Evolutionary conservation across 1,140 invertebrate species (phyloP), one percentile per base, ranked within the genome.

Genomic region (Hyles vespertilio): DNA sequence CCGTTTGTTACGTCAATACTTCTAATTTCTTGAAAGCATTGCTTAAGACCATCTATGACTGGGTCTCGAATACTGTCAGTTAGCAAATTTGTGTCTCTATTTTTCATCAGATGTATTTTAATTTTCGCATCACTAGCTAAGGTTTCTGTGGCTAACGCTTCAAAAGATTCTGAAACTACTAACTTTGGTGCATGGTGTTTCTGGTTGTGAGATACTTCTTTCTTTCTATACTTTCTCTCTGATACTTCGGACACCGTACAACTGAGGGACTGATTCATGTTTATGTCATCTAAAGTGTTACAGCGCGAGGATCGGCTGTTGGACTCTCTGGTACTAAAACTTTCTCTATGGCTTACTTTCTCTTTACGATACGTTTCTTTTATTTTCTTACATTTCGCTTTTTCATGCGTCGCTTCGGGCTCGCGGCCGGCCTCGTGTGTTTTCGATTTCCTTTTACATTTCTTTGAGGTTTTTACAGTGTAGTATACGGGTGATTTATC

Each of bases 51-150:
- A 22, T 69, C 73, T 36, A 84, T 57, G 52, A 86, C 61, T 9
- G 85, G 83, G 12, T 49, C 51, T 53, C 64, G 70, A 56, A 88
- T 72, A 56, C 67, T 80, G 61, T 86, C 81, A 50, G 59, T 77
- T 32, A 88, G 68, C 40, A 67, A 56, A 49, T 72, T 68, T 64
- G 78, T 86, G 55, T 84, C 83, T 56, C 69, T 67, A 12, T 86
- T 81, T 47, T 79, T 80, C 83, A 86, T 86, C 43, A 88, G 65
- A 69, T 85, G 81, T 60, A 86, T 72, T 82, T 88, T 88, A 56
- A 85, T 77, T 50, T 77, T 81, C n/a, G 65, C 60, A 51, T 77
- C 73, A 22, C 69, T 75, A 36, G 54, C 49, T 53, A 62, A 61
- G 51, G 72, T 65, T 70, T 80, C 80, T 11, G 71, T 71, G 4